Percentiles rank a stretch among this genome's conserved stretches.
Evolutionary conservation across 2,113 vertebrate species (phyloP).

Genomic region (Megatriorchis doriae): DNA sequence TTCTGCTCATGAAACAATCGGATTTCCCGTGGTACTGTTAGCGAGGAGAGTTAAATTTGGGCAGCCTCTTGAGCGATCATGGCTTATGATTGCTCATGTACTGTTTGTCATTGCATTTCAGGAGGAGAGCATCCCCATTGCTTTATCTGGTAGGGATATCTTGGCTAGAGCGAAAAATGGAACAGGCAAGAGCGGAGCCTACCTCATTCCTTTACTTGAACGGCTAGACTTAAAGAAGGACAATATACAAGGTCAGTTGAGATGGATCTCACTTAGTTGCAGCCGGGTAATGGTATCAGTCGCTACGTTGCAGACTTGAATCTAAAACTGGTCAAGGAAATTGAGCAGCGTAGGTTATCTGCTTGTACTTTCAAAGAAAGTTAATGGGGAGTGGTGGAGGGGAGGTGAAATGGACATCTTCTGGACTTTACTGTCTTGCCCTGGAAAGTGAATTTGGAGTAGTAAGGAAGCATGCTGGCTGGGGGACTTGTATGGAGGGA

Average conservation of each 20-base stretch:
- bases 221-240: constrained; percentile 99
- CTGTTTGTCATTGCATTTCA: constrained; percentile 54
- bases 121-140: constrained; percentile 99
- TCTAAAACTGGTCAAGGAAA: not conserved
- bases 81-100: not conserved
- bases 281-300: not conserved
- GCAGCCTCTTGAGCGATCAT: not conserved
- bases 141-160: constrained; percentile 98
- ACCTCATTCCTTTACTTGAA: constrained; percentile 99
- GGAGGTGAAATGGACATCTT: not conserved
- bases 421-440: not conserved
- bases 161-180: constrained; percentile 99
- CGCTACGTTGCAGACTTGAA: rapidly evolving
- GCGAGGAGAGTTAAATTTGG: not conserved
- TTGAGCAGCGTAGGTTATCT: not conserved
- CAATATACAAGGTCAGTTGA: constrained; percentile 93
- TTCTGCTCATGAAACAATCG: not conserved
- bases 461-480: not conserved
- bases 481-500: not conserved
- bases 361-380: not conserved
- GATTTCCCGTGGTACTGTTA: not conserved
- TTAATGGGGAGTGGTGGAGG: not conserved
- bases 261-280: not conserved
- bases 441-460: not conserved
- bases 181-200: constrained; percentile 99